A percentile compares a stretch with the other conserved stretches of the same genome.
Conservation (phyloP, 2,888 invertebrate genomes). For the Hypsopygia costalis region DNA sequence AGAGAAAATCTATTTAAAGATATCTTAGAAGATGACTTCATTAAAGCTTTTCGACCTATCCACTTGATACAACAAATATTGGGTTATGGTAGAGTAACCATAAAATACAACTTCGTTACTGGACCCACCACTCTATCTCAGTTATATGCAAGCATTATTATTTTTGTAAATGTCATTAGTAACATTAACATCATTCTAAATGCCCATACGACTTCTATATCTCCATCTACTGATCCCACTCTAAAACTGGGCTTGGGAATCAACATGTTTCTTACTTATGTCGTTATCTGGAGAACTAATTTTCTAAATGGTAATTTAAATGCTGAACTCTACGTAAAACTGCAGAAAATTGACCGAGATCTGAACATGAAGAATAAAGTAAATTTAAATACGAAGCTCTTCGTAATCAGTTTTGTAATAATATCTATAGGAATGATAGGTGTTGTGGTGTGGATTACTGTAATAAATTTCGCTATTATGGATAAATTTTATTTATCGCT, state of each 20-base stretch:
- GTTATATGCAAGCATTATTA: constrained; percentile 32
- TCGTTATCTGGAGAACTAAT: constrained; percentile 33
- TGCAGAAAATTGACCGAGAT: constrained; percentile 49
- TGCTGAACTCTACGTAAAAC: constrained; percentile 47
- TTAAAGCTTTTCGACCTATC: constrained; percentile 38
- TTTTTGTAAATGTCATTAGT: constrained; percentile 28
- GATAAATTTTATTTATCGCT: constrained; percentile 27
- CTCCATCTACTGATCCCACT: constrained; percentile 26
- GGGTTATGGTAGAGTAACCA: constrained; percentile 43
- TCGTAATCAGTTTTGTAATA: constrained; percentile 10
- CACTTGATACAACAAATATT: constrained; percentile 34
- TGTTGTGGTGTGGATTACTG: constrained; percentile 20
- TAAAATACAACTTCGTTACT: too few relatives aligned
- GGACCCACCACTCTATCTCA: constrained; percentile 31
- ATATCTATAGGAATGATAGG: constrained; percentile 10
- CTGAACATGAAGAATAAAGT: constrained; percentile 32
- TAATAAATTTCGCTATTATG: constrained; percentile 27
- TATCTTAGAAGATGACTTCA: too few relatives aligned
- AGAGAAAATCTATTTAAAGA: too few relatives aligned
- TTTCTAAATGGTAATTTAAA: constrained; percentile 21
- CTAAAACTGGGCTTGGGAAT: constrained; percentile 32
- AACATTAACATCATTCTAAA: constrained; percentile 21
- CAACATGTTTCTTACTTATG: constrained; percentile 25
- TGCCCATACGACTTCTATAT: constrained; percentile 26
- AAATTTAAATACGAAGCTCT: constrained; percentile 28